Evolutionary conservation across 2,888 invertebrate genomes (phyloP).

Genomic region (Tiliacea aurago): DNA sequence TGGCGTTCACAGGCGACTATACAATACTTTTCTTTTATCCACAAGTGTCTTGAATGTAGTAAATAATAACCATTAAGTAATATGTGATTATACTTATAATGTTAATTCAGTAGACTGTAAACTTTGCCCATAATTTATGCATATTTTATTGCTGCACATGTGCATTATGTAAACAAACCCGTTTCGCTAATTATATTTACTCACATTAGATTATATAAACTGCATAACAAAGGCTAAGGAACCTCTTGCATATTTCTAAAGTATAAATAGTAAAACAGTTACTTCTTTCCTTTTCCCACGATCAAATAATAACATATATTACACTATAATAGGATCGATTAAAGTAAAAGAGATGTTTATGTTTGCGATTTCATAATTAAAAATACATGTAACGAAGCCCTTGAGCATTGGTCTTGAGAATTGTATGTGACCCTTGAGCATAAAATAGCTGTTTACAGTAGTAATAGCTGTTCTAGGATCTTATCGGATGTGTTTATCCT

Average conservation of each 20-base stretch:
- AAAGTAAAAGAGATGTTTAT: conserved; percentile 26
- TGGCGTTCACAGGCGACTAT: background rate
- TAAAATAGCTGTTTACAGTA: conserved; percentile 36
- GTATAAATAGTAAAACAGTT: conserved; percentile 18
- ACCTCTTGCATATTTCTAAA: conserved; percentile 34
- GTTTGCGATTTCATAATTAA: conserved; percentile 43
- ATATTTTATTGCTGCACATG: conserved; percentile 57
- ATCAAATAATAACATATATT: conserved; percentile 17
- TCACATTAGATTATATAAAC: conserved; percentile 51
- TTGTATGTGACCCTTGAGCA: conserved; percentile 37
- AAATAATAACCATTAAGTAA: conserved; percentile 29
- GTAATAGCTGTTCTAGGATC: conserved; percentile 33
- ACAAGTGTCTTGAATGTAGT: background rate
- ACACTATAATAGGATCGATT: conserved; percentile 17
- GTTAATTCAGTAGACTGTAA: conserved; percentile 49
- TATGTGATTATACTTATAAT: conserved; percentile 43
- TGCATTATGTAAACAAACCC: conserved; percentile 58
- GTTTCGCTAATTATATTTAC: conserved; percentile 62
- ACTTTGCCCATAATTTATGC: conserved; percentile 48
- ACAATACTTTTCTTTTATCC: background rate
- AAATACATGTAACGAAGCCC: conserved; percentile 43
- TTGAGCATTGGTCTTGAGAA: conserved; percentile 33
- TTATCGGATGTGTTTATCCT: conserved; percentile 21
- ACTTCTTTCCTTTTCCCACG: conserved; percentile 42
- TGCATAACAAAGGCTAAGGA: conserved; percentile 48